Percentiles rank a stretch among this genome's conserved stretches.
Conservation (phyloP, 2,797 vertebrate species). For the Acanthurus tractus region DNA sequence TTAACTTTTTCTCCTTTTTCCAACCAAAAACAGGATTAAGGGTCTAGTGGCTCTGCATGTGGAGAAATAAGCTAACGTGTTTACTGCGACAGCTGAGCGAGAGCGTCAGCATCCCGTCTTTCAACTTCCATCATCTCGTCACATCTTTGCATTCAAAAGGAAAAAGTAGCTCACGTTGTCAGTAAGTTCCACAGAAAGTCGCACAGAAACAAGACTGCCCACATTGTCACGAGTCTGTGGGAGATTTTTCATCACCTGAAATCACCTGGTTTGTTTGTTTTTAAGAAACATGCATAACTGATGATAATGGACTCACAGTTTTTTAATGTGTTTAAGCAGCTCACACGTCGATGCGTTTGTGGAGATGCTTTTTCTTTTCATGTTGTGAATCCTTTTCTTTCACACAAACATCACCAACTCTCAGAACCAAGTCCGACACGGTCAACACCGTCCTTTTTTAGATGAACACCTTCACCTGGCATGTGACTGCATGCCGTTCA, state of each 20-base stretch:
- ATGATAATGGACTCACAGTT: background rate
- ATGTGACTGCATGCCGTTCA: background rate
- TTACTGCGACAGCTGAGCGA: background rate
- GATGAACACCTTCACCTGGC: background rate
- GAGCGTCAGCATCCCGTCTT: background rate
- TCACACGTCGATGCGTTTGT: background rate
- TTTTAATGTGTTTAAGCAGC: too few relatives aligned
- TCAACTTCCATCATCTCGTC: too few relatives aligned
- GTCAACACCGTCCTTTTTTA: slow-evolving; percentile 1
- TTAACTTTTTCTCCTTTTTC: background rate
- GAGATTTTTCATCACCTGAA: background rate
- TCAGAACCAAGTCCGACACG: background rate
- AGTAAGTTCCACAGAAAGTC: background rate
- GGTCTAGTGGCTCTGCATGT: background rate
- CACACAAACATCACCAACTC: background rate
- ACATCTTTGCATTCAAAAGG: background rate
- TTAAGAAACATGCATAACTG: background rate
- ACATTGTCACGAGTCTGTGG: background rate
- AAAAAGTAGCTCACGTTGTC: background rate
- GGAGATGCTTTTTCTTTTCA: slow-evolving; percentile 4
- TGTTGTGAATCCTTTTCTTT: too few relatives aligned
- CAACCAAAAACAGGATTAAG: background rate
- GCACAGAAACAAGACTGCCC: background rate
- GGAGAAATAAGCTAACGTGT: background rate
- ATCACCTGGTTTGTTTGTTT: slow-evolving; percentile 3